Conservation (phyloP, 2,113 vertebrate species). For the Penelope pileata region DNA sequence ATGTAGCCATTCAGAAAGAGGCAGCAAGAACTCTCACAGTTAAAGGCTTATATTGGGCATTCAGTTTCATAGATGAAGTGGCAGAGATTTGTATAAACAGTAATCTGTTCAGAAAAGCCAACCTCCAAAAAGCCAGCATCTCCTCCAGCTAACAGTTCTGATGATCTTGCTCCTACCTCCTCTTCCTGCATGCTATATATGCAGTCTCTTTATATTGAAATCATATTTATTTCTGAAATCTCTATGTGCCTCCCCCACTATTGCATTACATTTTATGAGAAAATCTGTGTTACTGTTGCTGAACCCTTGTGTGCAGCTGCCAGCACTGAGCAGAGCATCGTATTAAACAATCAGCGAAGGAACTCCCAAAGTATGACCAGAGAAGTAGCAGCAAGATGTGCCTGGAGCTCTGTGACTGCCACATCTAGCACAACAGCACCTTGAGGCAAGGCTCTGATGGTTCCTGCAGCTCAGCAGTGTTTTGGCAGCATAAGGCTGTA, state of each 20-base stretch:
- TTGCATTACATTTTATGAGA: background rate
- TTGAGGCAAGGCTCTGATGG: background rate
- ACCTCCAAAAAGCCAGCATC: background rate
- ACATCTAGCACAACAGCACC: background rate
- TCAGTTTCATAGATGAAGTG: background rate
- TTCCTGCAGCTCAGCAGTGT: background rate
- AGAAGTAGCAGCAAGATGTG: rapidly evolving
- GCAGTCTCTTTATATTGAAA: background rate
- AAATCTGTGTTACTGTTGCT: background rate
- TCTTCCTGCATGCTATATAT: background rate
- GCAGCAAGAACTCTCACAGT: background rate
- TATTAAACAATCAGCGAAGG: background rate
- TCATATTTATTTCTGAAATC: background rate
- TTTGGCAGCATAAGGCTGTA: background rate
- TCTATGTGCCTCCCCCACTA: background rate
- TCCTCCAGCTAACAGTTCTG: background rate
- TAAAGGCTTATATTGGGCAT: background rate
- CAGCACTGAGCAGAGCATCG: rapidly evolving
- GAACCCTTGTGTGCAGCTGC: background rate
- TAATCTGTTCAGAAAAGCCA: background rate
- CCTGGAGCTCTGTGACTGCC: background rate
- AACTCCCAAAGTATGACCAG: rapidly evolving
- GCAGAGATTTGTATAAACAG: background rate
- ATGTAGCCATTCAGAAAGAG: background rate
- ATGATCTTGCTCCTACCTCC: background rate